phyloP scores from a whole-genome alignment of 2,113 vertebrate genomes.

The Dasypus novemcinctus region DNA sequence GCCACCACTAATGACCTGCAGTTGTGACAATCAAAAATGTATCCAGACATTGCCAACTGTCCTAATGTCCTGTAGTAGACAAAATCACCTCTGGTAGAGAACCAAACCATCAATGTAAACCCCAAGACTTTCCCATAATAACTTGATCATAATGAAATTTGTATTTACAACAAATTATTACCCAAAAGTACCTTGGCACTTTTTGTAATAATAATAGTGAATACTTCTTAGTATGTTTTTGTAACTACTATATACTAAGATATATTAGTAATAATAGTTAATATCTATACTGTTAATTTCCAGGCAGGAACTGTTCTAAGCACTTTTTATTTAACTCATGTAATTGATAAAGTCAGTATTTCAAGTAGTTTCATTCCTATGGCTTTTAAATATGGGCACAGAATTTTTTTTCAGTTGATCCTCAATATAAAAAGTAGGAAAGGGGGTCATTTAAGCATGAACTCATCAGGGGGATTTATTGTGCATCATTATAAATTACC shows the following conservation, averaged over 20 bases:
- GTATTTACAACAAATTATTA: not conserved
- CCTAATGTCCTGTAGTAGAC: not conserved
- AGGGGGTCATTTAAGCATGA: not conserved
- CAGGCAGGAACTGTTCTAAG: not conserved
- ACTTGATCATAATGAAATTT: not conserved
- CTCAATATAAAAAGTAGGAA: not conserved
- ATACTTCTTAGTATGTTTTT: not conserved
- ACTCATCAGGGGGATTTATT: not conserved
- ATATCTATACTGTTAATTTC: not conserved
- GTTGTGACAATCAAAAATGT: not conserved
- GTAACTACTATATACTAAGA: too few species aligned
- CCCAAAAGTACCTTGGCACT: not conserved
- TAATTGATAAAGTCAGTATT: not conserved
- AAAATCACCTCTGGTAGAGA: not conserved
- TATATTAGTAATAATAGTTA: too few species aligned
- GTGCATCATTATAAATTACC: not conserved
- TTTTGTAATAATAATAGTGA: not conserved
- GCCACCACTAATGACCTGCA: too few species aligned
- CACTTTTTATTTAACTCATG: not conserved
- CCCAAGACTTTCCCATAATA: not conserved
- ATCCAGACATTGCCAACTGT: not conserved
- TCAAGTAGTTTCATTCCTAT: not conserved
- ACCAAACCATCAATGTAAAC: not conserved
- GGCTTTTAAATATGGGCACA: not conserved
- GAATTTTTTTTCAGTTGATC: not conserved